Base-by-base conservation (phyloP, 2,797 vertebrate species). In the Uromys caudimaculatus region DNA sequence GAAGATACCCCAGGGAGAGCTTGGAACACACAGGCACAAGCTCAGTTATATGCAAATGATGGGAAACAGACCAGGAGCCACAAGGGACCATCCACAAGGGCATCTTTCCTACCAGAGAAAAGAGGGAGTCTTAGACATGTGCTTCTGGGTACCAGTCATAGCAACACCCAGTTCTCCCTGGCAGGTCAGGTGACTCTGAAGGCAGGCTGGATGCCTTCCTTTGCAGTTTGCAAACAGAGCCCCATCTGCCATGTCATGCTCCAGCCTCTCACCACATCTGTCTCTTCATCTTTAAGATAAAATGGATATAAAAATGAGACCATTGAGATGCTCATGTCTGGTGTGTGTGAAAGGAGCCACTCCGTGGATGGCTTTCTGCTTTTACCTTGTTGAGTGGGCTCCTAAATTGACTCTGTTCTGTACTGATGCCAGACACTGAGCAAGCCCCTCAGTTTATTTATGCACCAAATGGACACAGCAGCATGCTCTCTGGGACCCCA, bases 51-150 rank as follows among this genome's bases (percentile, higher is more conserved):
- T 6, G 0, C 24, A 14, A 3, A 0, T 12, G 50, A 19, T 0
- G 7, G 7, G 50, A 79, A 56, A 17, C 21, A 52, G 56, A 78
- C 21, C 10, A 64, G 24, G 41, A 71, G 3, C 41, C 23, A 38
- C 0, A 13, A 75, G 27, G 3, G 24, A 8, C 29, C 19, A 3
- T 17, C 29, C 5, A 0, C 0, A 0, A 56, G 29, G 52, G 27
- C n/a, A 16, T 10, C 71, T n/a, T 54, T 41, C 90, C 32, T 41
- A 29, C 29, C 44, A 2, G n/a, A 44, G 38, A 27, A 82, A 38
- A 67, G 56, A 82, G 73, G 60, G 62, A 6, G 0, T 14, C 13
- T 77, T 50, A 16, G 7, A 69, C 4, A 52, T 47, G 58, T 29
- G 5, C 2, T 0, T 12, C 52, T 17, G 56, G 11, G 67, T 29